phyloP scores from a whole-genome alignment of 2,888 invertebrate species.

The Limenitis camilla region DNA sequence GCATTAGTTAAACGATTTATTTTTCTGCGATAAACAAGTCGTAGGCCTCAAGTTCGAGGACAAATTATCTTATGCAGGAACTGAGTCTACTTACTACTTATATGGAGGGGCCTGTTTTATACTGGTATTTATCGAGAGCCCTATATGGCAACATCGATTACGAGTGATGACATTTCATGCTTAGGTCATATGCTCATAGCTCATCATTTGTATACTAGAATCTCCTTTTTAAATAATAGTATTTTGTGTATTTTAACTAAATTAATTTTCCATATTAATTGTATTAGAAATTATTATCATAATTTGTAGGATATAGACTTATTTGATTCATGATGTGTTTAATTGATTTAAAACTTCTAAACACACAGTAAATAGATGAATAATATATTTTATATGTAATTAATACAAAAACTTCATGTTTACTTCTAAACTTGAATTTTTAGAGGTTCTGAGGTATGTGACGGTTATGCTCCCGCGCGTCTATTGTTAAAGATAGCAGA shows the following conservation, averaged over 20 bases:
- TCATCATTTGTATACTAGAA: slow-evolving; percentile 3
- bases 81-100: slow-evolving; percentile 22
- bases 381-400: too few relatives aligned
- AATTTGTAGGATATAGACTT: too few relatives aligned
- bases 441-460: too few relatives aligned
- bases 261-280: too few relatives aligned
- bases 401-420: too few relatives aligned
- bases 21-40: slow-evolving; percentile 4
- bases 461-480: too few relatives aligned
- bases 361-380: too few relatives aligned
- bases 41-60: slow-evolving; percentile 27
- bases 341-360: too few relatives aligned
- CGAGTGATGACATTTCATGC: slow-evolving; percentile 33
- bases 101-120: slow-evolving; percentile 26
- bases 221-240: neutral
- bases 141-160: slow-evolving; percentile 36
- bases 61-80: slow-evolving; percentile 23
- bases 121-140: slow-evolving; percentile 22
- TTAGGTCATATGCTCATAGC: slow-evolving; percentile 13
- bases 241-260: neutral
- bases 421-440: too few relatives aligned
- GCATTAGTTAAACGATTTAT: neutral
- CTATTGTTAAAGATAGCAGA: too few relatives aligned
- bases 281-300: too few relatives aligned
- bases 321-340: too few relatives aligned